These are phyloP conservation scores for Pseudomyrmex gracilis DNA, from an alignment of 1,140 invertebrate species.

Conservation along the genomic window DNA sequence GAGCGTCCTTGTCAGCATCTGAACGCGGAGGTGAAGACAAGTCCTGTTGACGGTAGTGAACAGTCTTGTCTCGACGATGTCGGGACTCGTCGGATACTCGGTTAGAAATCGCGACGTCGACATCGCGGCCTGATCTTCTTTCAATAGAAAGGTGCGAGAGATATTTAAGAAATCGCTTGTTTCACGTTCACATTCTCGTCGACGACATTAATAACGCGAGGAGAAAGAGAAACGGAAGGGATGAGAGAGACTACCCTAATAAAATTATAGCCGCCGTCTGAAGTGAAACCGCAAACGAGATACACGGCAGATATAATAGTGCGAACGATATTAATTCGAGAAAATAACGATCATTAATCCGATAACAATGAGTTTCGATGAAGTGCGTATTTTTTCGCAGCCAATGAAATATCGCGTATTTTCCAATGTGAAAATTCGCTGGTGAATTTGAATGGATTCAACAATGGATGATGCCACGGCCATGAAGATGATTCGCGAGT, in stretches of 20 bases:
- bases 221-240: neutral
- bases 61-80: constrained; percentile 69
- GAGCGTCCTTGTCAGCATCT: constrained; percentile 71
- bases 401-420: neutral
- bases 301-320: neutral
- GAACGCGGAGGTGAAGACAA: constrained; percentile 76
- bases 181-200: neutral
- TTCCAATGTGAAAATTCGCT: neutral
- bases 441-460: neutral
- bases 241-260: neutral
- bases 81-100: constrained; percentile 66
- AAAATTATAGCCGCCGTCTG: neutral
- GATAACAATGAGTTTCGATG: neutral
- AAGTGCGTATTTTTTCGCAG: neutral
- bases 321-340: neutral
- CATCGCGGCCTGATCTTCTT: constrained; percentile 38
- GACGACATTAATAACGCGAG: constrained; percentile 4
- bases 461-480: neutral
- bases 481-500: constrained; percentile 13
- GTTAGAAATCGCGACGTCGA: constrained; percentile 60
- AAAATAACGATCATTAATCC: no score
- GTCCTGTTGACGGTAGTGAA: constrained; percentile 73
- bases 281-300: neutral
- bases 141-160: constrained; percentile 13
- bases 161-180: constrained; percentile 17